phyloP scores from a whole-genome alignment of 2,888 invertebrate genomes.

The Ophonus ardosiacus region DNA sequence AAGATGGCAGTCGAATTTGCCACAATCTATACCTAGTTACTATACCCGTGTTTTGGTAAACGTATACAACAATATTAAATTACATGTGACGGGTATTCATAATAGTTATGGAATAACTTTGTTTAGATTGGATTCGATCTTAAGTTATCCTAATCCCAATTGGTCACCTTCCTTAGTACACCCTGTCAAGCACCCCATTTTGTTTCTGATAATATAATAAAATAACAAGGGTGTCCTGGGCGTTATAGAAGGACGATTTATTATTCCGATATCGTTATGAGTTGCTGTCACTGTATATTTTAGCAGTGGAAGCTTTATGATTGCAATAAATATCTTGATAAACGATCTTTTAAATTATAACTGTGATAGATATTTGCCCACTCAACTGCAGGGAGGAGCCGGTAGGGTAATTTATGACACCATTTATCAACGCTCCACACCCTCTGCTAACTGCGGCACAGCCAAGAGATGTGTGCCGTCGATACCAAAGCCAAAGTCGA shows the following conservation, averaged over 20 bases:
- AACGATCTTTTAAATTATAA: conserved; percentile 77
- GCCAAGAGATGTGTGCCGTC: conserved; percentile 79
- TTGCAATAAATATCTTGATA: conserved; percentile 77
- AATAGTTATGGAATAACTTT: too few species aligned
- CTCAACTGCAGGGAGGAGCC: conserved; percentile 76
- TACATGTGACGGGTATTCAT: too few species aligned
- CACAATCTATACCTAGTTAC: too few species aligned
- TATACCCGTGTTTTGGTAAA: too few species aligned
- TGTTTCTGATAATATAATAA: not conserved
- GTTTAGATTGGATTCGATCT: too few species aligned
- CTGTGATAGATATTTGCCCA: conserved; percentile 77
- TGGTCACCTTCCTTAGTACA: not conserved
- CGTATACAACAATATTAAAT: too few species aligned
- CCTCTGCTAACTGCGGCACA: conserved; percentile 76
- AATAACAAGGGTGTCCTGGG: not conserved
- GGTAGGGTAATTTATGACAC: conserved; percentile 75
- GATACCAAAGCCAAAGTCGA: conserved; percentile 68
- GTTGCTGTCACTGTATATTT: conserved; percentile 72
- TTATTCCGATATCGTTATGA: conserved; percentile 70
- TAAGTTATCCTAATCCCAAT: not conserved
- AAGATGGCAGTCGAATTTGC: too few species aligned
- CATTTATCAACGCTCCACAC: conserved; percentile 77
- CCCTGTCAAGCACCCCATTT: not conserved
- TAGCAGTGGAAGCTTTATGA: conserved; percentile 74
- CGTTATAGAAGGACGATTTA: conserved; percentile 64